A percentile compares a stretch with the other conserved stretches of the same genome.
These are phyloP conservation scores for Anseranas semipalmata DNA, from an alignment of 2,113 vertebrate genomes.

Conservation along the genomic window DNA sequence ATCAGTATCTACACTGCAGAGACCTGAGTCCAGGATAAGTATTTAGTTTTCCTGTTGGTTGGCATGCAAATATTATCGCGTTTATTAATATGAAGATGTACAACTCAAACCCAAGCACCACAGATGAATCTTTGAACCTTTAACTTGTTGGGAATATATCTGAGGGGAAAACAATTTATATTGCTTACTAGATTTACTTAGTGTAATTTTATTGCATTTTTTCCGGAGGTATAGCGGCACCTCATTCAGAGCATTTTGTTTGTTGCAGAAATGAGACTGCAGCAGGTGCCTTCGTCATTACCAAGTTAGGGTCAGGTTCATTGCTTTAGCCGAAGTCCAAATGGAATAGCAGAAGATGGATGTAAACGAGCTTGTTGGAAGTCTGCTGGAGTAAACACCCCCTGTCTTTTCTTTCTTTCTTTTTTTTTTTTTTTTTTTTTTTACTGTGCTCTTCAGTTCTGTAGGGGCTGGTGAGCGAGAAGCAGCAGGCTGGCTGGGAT, in stretches of 20 bases:
- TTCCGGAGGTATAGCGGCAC: neutral
- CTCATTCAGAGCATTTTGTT: neutral
- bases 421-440: too few relatives aligned
- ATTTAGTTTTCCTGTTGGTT: neutral
- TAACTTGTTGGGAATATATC: neutral
- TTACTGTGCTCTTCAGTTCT: neutral
- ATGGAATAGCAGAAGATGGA: neutral
- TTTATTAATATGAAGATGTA: neutral
- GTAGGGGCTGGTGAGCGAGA: neutral
- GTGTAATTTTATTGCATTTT: neutral
- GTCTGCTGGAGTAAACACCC: neutral
- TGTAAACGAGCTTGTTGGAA: neutral
- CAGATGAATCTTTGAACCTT: neutral
- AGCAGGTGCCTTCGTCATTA: neutral
- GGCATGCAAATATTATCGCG: neutral
- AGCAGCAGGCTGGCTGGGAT: neutral
- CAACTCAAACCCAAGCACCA: neutral
- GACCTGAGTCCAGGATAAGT: neutral
- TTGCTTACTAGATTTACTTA: neutral
- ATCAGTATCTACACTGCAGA: neutral
- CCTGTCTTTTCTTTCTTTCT: neutral
- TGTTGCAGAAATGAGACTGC: neutral
- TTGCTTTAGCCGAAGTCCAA: neutral
- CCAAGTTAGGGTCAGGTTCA: neutral
- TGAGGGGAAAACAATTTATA: neutral